Percentiles rank a stretch among this genome's conserved stretches.
These are phyloP conservation scores for Rhabditoides inermis DNA, from an alignment of 2,888 invertebrate species.

Conservation along the genomic window DNA sequence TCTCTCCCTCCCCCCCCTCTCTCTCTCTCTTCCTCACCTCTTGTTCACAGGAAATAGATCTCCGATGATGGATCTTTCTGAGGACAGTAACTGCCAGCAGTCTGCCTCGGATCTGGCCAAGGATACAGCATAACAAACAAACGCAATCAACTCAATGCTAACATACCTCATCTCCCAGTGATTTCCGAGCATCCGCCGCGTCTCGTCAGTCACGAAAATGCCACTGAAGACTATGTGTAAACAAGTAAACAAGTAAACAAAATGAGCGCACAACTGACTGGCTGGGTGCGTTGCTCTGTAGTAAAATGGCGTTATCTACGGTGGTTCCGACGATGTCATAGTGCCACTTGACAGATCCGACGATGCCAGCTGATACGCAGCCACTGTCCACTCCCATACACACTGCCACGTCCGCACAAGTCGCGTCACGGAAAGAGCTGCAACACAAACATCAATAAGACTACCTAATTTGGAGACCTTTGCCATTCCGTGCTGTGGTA, in stretches of 20 bases:
- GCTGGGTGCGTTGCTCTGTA: constrained; percentile 30
- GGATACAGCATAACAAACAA: too few species aligned
- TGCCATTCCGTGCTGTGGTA: too few species aligned
- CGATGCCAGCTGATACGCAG: constrained; percentile 29
- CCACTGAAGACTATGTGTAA: constrained; percentile 13
- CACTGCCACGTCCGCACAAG: constrained; percentile 37
- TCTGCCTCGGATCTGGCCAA: too few species aligned
- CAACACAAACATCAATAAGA: constrained; percentile 4
- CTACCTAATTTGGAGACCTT: neutral
- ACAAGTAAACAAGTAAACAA: neutral
- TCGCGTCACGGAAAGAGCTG: constrained; percentile 46
- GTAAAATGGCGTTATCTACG: constrained; percentile 37
- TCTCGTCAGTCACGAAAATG: constrained; percentile 28
- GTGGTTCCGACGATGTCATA: constrained; percentile 44
- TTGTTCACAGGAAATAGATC: too few species aligned
- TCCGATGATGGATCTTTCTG: too few species aligned
- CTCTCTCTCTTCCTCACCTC: neutral
- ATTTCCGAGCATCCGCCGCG: constrained; percentile 18
- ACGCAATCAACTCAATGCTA: too few species aligned
- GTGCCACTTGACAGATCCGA: constrained; percentile 48
- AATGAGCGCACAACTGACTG: constrained; percentile 8
- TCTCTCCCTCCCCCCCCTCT: too few species aligned
- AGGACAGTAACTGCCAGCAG: too few species aligned
- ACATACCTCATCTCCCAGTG: constrained; percentile 15
- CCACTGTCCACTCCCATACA: constrained; percentile 39